phyloP scores from a whole-genome alignment of 1,140 invertebrate species.

The Sinella curviseta region DNA sequence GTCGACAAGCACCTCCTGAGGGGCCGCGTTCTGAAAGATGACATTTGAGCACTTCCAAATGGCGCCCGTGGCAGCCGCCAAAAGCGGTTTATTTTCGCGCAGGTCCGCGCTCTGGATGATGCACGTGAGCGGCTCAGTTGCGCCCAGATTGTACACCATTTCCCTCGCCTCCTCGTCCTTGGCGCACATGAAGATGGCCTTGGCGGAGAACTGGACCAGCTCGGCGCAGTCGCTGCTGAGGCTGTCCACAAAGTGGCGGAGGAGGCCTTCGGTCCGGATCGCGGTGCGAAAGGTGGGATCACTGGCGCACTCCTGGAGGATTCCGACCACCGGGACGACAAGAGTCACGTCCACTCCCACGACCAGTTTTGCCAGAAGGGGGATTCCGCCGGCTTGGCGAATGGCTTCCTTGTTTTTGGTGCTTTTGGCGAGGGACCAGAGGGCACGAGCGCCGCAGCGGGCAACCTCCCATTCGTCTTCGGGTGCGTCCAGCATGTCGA shows the following conservation, averaged over 20 bases:
- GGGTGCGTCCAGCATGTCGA: constrained; percentile 61
- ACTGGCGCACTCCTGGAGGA: constrained; percentile 74
- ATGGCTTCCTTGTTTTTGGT: constrained; percentile 81
- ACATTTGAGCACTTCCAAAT: constrained; percentile 86
- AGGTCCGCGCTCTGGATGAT: constrained; percentile 69
- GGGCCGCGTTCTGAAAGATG: constrained; percentile 40
- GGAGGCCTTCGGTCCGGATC: constrained; percentile 82
- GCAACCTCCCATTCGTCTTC: constrained; percentile 63
- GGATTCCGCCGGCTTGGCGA: constrained; percentile 78
- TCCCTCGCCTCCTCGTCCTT: constrained; percentile 76
- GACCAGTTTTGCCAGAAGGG: constrained; percentile 75
- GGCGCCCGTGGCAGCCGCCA: constrained; percentile 85
- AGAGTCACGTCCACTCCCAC: constrained; percentile 73
- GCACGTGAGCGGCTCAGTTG: constrained; percentile 77
- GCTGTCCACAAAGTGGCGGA: constrained; percentile 78
- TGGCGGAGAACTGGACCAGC: constrained; percentile 75
- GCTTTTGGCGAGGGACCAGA: constrained; percentile 83
- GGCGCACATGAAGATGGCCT: constrained; percentile 87
- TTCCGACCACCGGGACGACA: constrained; percentile 81
- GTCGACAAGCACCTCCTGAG: not conserved
- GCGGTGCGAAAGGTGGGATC: constrained; percentile 61
- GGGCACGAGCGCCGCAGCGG: constrained; percentile 75
- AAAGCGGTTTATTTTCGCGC: constrained; percentile 66
- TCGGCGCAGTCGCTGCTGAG: constrained; percentile 68
- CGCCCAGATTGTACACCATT: constrained; percentile 77